phyloP scores from a whole-genome alignment of 2,113 vertebrate species.

The Pao palembangensis region DNA sequence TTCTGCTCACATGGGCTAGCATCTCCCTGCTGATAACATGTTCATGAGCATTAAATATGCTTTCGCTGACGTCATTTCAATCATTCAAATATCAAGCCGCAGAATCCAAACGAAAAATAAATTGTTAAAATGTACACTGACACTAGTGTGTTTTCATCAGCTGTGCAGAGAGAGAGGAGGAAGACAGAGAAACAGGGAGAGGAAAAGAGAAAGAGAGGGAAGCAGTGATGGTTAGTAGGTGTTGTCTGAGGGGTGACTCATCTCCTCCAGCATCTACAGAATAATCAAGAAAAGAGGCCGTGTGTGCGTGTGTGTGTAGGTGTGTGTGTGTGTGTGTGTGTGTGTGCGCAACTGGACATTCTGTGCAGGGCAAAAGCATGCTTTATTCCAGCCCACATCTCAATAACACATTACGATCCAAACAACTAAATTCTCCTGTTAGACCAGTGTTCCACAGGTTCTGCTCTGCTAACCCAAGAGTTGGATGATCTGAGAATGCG shows the following conservation, averaged over 20 bases:
- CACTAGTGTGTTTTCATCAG: no score
- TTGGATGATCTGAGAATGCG: background rate
- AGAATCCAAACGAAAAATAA: no score
- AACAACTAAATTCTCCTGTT: no score
- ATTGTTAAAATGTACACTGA: no score
- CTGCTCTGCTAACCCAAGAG: constrained; percentile 31
- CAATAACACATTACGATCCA: background rate
- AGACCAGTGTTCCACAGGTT: constrained; percentile 4
- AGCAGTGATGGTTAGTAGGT: constrained; percentile 26
- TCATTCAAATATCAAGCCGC: no score
- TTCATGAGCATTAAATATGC: no score
- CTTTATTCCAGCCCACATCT: constrained; percentile 4
- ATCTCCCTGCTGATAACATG: no score
- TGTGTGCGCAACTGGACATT: background rate
- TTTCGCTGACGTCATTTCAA: no score
- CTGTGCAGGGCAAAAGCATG: background rate
- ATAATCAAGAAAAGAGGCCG: constrained; percentile 25
- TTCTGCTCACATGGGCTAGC: no score
- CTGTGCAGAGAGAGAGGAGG: no score
- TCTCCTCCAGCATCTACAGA: constrained; percentile 37
- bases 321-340: background rate
- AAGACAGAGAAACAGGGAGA: background rate
- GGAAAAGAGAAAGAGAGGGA: background rate
- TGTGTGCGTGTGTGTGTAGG: background rate
- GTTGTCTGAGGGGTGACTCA: constrained; percentile 62